phyloP scores from a whole-genome alignment of 2,113 vertebrate species.

The Ciconia maguari region DNA sequence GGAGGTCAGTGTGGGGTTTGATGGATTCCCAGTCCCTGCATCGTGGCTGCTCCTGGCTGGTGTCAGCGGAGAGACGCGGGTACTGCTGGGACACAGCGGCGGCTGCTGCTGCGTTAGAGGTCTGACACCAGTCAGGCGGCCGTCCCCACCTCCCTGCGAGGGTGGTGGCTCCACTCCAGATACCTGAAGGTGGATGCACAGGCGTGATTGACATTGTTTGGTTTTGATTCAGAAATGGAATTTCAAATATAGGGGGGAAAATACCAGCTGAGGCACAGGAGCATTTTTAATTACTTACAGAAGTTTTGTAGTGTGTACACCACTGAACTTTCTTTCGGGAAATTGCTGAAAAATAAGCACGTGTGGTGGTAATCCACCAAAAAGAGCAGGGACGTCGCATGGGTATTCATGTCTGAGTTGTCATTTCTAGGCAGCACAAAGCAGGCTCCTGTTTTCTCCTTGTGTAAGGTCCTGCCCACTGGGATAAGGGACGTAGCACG shows the following conservation, averaged over 20 bases:
- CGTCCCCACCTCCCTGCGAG: not conserved
- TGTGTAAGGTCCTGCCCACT: not conserved
- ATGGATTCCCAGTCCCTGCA: not conserved
- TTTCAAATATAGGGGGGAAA: rapidly evolving
- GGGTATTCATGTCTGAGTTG: not conserved
- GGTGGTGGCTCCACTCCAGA: not conserved
- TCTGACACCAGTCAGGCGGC: not conserved
- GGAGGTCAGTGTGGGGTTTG: rapidly evolving
- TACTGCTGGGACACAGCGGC: not conserved
- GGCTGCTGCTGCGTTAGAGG: not conserved
- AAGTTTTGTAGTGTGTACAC: not conserved
- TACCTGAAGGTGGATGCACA: not conserved
- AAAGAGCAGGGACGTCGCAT: not conserved
- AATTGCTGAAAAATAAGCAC: not conserved
- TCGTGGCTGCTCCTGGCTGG: not conserved
- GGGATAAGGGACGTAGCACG: rapidly evolving
- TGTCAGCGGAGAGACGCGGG: rapidly evolving
- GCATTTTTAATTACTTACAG: not conserved
- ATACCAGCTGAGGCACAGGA: not conserved
- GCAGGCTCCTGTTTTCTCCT: not conserved
- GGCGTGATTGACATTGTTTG: not conserved
- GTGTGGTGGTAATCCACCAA: not conserved
- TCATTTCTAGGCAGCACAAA: rapidly evolving
- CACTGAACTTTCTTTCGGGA: not conserved
- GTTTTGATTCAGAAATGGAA: not conserved